Evolutionary conservation across 2,113 vertebrate species (phyloP).

Genomic region (Regulus satrapa): DNA sequence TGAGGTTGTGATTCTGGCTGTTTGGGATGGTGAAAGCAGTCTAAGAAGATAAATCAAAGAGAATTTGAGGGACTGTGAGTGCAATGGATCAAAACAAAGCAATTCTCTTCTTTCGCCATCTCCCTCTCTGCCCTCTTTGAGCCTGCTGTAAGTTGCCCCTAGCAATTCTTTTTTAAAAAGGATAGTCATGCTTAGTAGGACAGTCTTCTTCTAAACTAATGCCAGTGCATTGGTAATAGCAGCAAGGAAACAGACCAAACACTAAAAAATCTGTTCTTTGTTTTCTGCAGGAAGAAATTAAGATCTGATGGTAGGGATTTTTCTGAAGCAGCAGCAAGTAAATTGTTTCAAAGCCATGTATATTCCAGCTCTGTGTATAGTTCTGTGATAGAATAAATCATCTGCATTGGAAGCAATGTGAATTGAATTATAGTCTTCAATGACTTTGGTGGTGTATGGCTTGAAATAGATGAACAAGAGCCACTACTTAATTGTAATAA

Average conservation of each 20-base stretch:
- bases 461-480: not conserved
- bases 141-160: not conserved
- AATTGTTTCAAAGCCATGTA: not conserved
- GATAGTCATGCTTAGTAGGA: not conserved
- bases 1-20: not conserved
- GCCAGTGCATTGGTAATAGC: conserved; percentile 23
- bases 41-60: conserved; percentile 11
- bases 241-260: not conserved
- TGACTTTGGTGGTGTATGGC: not conserved
- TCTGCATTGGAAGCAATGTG: not conserved
- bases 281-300: not conserved
- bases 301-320: not conserved
- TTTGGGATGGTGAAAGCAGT: not conserved
- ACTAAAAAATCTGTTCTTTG: conserved; percentile 21
- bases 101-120: conserved; percentile 7
- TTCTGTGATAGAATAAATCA: not conserved
- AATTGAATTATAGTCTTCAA: not conserved
- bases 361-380: not conserved
- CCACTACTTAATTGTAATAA: not conserved
- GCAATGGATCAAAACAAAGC: conserved; percentile 24
- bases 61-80: not conserved
- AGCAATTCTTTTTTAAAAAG: conserved; percentile 27
- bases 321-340: not conserved
- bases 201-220: conserved; percentile 13
- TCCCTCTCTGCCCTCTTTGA: not conserved